Percentiles rank a stretch among this genome's conserved stretches.
phyloP scores from a whole-genome alignment of 23 tunicate genomes.

The Ciona savignyi region DNA sequence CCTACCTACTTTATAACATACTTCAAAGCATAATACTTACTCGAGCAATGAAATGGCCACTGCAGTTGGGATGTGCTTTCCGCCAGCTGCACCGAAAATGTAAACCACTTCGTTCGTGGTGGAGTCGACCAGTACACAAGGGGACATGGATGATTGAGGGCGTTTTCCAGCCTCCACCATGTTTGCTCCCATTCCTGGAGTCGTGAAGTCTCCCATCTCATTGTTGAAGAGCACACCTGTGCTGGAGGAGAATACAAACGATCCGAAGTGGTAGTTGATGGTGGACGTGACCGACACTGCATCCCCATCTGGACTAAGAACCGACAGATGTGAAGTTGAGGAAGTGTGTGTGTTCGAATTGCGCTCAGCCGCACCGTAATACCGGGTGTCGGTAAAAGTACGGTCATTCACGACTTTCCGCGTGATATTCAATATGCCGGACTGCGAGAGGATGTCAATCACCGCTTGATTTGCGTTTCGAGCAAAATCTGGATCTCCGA shows the following conservation, averaged over 20 bases:
- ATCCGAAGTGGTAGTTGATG: conserved; percentile 51
- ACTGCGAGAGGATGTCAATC: neutral
- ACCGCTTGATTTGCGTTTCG: conserved; percentile 1
- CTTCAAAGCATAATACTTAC: no score
- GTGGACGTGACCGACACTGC: conserved; percentile 78
- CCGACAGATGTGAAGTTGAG: conserved; percentile 69
- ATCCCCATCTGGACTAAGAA: conserved; percentile 57
- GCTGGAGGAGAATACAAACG: conserved; percentile 37
- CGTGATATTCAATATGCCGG: neutral
- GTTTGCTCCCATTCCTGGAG: conserved; percentile 16
- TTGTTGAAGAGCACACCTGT: conserved; percentile 78
- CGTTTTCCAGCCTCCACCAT: conserved; percentile 51
- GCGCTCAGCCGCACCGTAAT: conserved; percentile 40
- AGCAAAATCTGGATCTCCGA: conserved; percentile 50
- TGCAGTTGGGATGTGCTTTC: conserved; percentile 67
- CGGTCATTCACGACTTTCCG: conserved; percentile 27
- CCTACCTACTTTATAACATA: no score
- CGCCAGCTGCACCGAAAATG: conserved; percentile 89
- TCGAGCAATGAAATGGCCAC: conserved; percentile 18
- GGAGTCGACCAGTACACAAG: conserved; percentile 37
- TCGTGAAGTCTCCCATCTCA: conserved; percentile 54
- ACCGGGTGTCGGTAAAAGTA: conserved; percentile 43
- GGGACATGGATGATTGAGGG: conserved; percentile 75
- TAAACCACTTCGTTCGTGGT: conserved; percentile 41
- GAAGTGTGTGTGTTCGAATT: neutral